Base-by-base conservation (phyloP, 2,888 invertebrate species). In the Drosophila atroscutellata region DNA sequence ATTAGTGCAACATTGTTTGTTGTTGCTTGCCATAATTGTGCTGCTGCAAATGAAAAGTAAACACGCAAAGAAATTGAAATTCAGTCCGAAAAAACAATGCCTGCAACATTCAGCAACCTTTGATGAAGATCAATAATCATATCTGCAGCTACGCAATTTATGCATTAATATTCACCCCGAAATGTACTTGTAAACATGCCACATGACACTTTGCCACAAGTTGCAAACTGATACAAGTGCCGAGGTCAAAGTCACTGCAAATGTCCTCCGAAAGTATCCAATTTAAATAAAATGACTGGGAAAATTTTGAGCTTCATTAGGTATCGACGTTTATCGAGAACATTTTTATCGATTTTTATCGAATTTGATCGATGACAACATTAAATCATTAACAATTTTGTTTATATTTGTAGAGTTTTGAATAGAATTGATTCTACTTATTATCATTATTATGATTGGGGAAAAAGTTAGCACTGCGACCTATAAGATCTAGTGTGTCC, bases 21-120 rank as follows among this genome's bases (percentile, higher is more conserved):
- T 76, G 62, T 68, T 56, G 34, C 24, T 58, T 11, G 30, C 42
- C 24, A n/a, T 65, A 65, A 72, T 72, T 64, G 55, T 59, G 60
- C 50, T 54, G 77, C 67, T 52, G 77, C 67, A 85, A 88, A 88
- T 83, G 72, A 83, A 83, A 83, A 39, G 69, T 73, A 86, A 85
- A 89, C 79, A 83, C 69, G 67, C 54, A 59, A 63, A 78, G 65
- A 70, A 78, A 81, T 83, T 70, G 72, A 78, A 84, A 72, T 6
- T 11, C 18, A 49, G 11, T 34, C 6, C 18, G 28, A 15, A 63
- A 56, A 30, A n/a, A 24, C 37, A 30, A 28, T 56, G 15, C 36
- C 3, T 49, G 42, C 42, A 26, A 28, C 54, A 52, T 30, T 20
- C 32, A 18, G 15, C 54, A 3, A 26, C 26, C 2, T 26, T 26